These are phyloP conservation scores for Zaprionus taronus DNA, from an alignment of 1,140 invertebrate genomes.

Conservation along the genomic window DNA sequence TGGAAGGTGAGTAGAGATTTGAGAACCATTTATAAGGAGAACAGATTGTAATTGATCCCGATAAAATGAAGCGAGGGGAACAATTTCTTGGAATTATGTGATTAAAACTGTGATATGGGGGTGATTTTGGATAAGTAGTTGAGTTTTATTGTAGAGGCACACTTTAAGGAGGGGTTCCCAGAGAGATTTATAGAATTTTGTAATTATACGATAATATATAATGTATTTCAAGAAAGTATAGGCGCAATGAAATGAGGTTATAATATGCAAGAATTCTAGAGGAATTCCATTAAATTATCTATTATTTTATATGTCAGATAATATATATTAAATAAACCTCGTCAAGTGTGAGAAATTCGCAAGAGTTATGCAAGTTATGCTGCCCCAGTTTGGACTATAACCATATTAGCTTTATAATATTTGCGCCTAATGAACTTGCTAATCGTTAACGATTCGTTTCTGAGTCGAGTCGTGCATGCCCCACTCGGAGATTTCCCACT, in stretches of 20 bases:
- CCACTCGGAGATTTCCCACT: slow-evolving; percentile 17
- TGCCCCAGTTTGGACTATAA: not conserved
- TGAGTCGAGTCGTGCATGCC: slow-evolving; percentile 40
- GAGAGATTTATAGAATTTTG: not conserved
- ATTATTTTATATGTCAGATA: not conserved
- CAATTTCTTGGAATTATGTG: slow-evolving; percentile 15
- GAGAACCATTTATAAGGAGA: not conserved
- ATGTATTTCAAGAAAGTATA: not conserved
- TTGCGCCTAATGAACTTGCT: slow-evolving; percentile 7
- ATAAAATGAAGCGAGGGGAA: not conserved
- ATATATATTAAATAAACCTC: not conserved
- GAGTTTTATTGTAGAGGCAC: not conserved
- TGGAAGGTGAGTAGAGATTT: not conserved
- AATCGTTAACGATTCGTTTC: slow-evolving; percentile 7
- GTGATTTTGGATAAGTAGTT: not conserved
- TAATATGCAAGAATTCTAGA: too few species aligned
- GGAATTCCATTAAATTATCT: not conserved
- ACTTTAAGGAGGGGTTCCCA: not conserved
- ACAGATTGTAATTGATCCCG: slow-evolving; percentile 2
- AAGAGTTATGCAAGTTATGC: not conserved
- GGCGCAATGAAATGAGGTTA: too few species aligned
- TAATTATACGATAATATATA: not conserved
- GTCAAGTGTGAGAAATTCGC: not conserved
- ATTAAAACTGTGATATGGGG: not conserved
- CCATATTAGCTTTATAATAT: not conserved